Conservation (phyloP, 2,888 invertebrate genomes). For the Mythimna pallens region DNA sequence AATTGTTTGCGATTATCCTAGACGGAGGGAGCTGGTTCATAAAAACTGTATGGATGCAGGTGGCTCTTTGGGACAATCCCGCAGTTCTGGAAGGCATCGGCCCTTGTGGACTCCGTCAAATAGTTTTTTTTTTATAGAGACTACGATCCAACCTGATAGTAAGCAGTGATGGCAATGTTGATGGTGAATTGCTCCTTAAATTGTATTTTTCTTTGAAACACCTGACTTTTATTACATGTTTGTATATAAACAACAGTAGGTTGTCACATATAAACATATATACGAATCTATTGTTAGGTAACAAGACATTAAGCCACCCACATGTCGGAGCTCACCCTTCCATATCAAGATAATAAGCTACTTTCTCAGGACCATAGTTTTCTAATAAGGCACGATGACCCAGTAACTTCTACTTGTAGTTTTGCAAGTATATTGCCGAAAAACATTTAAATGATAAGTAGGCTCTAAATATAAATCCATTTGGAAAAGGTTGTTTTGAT, state of each 20-base stretch:
- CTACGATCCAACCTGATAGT: no score
- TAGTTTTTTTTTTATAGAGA: no score
- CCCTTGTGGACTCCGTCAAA: no score
- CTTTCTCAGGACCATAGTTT: conserved; percentile 79
- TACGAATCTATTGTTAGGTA: conserved; percentile 69
- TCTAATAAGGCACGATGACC: conserved; percentile 69
- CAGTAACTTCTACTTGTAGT: conserved; percentile 31
- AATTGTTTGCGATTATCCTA: no score
- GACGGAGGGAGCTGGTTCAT: no score
- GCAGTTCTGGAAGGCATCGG: no score
- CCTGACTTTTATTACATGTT: neutral
- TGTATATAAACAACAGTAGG: conserved; percentile 12
- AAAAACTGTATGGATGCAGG: no score
- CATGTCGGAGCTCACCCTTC: conserved; percentile 69
- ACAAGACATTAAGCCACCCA: conserved; percentile 60
- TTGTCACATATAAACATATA: conserved; percentile 51
- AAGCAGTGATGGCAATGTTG: no score
- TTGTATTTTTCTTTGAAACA: neutral
- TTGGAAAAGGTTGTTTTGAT: neutral
- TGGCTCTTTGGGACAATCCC: no score
- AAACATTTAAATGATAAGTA: conserved; percentile 38
- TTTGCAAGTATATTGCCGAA: conserved; percentile 34
- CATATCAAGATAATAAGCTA: conserved; percentile 76
- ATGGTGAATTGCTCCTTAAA: neutral
- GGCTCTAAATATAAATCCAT: neutral